Evolutionary conservation across 2,113 vertebrate genomes (phyloP).

Genomic region (Poicephalus gulielmi): DNA sequence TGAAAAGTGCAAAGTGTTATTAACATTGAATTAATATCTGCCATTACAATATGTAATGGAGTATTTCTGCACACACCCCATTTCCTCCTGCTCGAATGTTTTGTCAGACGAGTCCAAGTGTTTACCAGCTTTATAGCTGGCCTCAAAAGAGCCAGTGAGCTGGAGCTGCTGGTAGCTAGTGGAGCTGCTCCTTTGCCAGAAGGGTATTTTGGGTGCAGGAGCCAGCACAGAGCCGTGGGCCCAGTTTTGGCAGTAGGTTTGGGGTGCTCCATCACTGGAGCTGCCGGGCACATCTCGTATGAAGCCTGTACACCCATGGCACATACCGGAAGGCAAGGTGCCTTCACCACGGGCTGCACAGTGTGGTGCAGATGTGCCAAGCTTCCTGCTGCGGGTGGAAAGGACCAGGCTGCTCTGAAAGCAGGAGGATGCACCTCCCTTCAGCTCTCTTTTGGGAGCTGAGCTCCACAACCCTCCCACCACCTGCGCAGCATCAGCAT

Average conservation of each 20-base stretch:
- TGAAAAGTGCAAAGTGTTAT: constrained; percentile 64
- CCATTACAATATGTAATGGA: constrained; percentile 64
- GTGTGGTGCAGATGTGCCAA: neutral
- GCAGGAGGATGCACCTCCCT: neutral
- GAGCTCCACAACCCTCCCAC: neutral
- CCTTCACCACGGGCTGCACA: neutral
- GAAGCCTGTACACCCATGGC: neutral
- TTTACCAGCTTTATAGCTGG: constrained; percentile 25
- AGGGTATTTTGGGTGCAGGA: neutral
- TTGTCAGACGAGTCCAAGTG: constrained; percentile 47
- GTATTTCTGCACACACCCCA: constrained; percentile 44
- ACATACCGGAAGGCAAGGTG: neutral
- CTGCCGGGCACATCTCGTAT: neutral
- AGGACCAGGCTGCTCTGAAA: neutral
- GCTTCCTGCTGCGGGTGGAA: neutral
- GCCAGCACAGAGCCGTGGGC: neutral
- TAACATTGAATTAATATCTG: constrained; percentile 64
- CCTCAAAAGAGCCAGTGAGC: neutral
- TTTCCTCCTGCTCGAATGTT: constrained; percentile 41
- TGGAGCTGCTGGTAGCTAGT: neutral
- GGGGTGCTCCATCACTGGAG: neutral
- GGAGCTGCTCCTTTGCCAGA: neutral
- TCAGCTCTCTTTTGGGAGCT: neutral
- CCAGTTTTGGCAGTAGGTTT: neutral
- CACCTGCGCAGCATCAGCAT: neutral